Evolutionary conservation across 2,797 vertebrate genomes (phyloP).

Genomic region (Megalops cyprinoides): DNA sequence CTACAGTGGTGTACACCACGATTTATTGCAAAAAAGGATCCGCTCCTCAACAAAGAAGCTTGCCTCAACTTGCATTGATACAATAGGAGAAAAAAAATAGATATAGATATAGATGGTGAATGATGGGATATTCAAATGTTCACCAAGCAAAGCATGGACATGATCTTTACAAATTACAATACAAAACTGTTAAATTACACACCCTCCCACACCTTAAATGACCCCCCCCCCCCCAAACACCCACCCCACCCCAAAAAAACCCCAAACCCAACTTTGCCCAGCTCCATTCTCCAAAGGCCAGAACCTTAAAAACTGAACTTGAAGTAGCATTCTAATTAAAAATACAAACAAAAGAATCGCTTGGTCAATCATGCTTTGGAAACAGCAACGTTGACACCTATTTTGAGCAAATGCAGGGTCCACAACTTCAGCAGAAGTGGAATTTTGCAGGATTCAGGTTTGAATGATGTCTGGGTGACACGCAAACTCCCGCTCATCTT

Average conservation of each 20-base stretch:
- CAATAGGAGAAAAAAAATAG: slow-evolving; percentile 47
- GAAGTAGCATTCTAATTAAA: neutral
- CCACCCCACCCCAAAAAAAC: slow-evolving; percentile 23
- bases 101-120: slow-evolving; percentile 46
- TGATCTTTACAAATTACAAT: slow-evolving; percentile 49
- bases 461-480: neutral
- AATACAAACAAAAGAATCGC: slow-evolving; percentile 11
- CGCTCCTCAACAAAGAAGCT: slow-evolving; percentile 46
- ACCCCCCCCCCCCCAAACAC: neutral
- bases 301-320: slow-evolving; percentile 42
- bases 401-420: neutral
- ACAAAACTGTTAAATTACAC: slow-evolving; percentile 48
- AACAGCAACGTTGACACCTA: neutral
- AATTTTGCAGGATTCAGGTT: neutral
- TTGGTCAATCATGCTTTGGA: slow-evolving; percentile 35
- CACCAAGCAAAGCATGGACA: slow-evolving; percentile 38
- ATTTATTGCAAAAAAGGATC: slow-evolving; percentile 73
- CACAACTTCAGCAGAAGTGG: no score
- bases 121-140: slow-evolving; percentile 44
- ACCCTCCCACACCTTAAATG: slow-evolving; percentile 45
- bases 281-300: slow-evolving; percentile 30
- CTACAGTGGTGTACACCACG: slow-evolving; percentile 65
- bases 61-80: slow-evolving; percentile 51
- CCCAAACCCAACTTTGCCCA: slow-evolving; percentile 6
- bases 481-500: neutral